Conservation (phyloP, 2,113 vertebrate species). For the Eolophus roseicapilla region DNA sequence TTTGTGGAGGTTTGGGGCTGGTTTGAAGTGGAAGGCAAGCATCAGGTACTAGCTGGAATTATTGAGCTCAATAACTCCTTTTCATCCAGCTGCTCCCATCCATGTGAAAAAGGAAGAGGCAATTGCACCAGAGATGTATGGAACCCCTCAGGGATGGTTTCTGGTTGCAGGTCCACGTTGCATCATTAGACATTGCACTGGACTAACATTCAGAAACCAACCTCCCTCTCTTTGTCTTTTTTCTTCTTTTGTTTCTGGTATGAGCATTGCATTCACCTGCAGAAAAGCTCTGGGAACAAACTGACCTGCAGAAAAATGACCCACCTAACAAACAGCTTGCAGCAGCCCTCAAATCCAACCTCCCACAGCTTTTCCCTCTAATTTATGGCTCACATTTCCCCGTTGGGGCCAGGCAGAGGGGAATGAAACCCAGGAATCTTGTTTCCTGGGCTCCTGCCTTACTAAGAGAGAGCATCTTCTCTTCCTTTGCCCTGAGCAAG, state of each 20-base stretch:
- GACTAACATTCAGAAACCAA: background rate
- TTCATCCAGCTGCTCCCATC: background rate
- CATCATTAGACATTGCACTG: background rate
- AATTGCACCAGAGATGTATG: background rate
- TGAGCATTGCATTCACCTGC: background rate
- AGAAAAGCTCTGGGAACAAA: background rate
- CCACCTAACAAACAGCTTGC: background rate
- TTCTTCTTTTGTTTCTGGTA: background rate
- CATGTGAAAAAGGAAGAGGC: background rate
- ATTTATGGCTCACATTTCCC: background rate
- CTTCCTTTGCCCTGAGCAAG: background rate
- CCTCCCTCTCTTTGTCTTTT: accelerated
- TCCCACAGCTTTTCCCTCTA: background rate
- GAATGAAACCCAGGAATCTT: background rate
- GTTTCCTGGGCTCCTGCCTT: background rate
- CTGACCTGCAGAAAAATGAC: background rate
- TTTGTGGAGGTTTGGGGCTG: background rate
- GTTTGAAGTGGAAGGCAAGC: background rate
- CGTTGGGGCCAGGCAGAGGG: background rate
- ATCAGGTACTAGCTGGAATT: constrained; percentile 8
- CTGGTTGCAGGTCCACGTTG: background rate
- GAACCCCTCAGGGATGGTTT: background rate
- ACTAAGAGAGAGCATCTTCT: background rate
- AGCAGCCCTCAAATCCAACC: background rate
- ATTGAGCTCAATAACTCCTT: background rate